Evolutionary conservation across 1,140 invertebrate genomes (phyloP).

Genomic region (Sycophila sp.): DNA sequence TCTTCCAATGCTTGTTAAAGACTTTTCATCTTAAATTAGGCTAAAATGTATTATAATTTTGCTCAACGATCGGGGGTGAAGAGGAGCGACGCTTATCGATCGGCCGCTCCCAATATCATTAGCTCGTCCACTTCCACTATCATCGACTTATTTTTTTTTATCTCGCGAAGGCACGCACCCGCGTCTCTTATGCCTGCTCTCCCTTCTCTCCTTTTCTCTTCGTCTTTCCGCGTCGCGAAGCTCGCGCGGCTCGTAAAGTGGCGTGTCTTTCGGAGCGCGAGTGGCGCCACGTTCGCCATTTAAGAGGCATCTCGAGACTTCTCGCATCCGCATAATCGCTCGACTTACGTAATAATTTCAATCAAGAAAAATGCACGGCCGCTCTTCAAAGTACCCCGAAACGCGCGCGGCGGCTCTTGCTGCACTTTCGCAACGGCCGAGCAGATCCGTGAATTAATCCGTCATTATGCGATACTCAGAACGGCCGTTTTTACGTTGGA

Average conservation of each 20-base stretch:
- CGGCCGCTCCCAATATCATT: too few species aligned
- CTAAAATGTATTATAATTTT: too few species aligned
- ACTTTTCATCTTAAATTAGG: too few species aligned
- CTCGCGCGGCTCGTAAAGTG: not conserved
- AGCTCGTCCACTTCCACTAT: not conserved
- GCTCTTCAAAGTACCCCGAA: conserved; percentile 1
- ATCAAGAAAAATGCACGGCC: conserved; percentile 33
- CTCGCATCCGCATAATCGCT: conserved; percentile 28
- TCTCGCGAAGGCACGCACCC: not conserved
- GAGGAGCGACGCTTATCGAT: too few species aligned
- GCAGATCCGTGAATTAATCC: conserved; percentile 25
- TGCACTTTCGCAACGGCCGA: too few species aligned
- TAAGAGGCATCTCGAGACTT: not conserved
- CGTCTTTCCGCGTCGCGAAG: not conserved
- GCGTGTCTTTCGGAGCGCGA: not conserved
- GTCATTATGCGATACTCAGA: conserved; percentile 29
- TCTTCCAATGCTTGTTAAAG: too few species aligned
- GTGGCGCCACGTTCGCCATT: conserved; percentile 29
- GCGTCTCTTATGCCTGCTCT: not conserved
- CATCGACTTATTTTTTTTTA: not conserved
- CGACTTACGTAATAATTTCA: conserved; percentile 32
- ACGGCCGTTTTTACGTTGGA: not conserved
- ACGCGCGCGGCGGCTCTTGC: not conserved
- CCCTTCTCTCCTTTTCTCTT: not conserved
- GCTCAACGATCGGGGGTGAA: too few species aligned